Percentiles rank a stretch among this genome's conserved stretches.
Conservation (phyloP, 35 echinoderm and acorn worm species). For the Ophioderma brevispina region DNA sequence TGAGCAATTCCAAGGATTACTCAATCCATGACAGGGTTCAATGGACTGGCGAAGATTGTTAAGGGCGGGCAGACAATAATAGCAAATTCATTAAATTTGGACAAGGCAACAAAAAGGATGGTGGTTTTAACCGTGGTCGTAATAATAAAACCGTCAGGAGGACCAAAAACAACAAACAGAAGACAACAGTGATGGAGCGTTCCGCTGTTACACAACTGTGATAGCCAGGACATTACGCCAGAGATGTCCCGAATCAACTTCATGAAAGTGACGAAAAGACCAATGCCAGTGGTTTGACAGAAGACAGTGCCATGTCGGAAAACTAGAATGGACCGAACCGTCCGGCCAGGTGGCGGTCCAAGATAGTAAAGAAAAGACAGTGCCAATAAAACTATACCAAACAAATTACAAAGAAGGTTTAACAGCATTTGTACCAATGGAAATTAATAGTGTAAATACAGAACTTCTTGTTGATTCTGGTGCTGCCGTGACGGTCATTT, state of each 20-base stretch:
- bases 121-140: not conserved
- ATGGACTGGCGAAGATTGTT: not conserved
- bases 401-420: not conserved
- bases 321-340: constrained; percentile 24
- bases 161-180: not conserved
- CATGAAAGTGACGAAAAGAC: too few species aligned
- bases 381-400: not conserved
- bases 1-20: too few species aligned
- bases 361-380: not conserved
- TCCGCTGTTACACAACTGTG: constrained; percentile 21
- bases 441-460: not conserved
- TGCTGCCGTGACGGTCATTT: constrained; percentile 31
- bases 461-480: constrained; percentile 25
- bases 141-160: not conserved
- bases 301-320: not conserved
- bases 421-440: not conserved
- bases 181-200: not conserved
- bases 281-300: too few species aligned
- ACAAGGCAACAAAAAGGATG: not conserved
- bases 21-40: not conserved
- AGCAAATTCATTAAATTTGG: not conserved
- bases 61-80: not conserved
- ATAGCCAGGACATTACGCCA: constrained; percentile 5
- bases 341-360: not conserved
- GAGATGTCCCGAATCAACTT: not conserved